These are phyloP conservation scores for Gnathonemus longibarbis DNA, from an alignment of 2,113 vertebrate genomes.

Conservation along the genomic window DNA sequence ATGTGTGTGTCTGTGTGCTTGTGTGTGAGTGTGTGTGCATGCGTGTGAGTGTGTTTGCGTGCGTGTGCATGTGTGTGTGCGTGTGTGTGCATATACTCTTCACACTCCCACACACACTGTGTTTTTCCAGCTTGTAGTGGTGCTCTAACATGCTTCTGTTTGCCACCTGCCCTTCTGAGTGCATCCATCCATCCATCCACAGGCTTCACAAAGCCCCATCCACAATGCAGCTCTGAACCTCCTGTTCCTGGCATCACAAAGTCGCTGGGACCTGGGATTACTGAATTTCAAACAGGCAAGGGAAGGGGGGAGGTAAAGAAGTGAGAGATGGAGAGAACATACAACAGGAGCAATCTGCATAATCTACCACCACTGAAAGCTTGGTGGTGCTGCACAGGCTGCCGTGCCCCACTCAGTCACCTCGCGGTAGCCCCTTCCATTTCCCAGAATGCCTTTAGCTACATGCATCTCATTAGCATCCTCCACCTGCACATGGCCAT, in stretches of 20 bases:
- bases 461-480: conserved; percentile 25
- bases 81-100: too few relatives aligned
- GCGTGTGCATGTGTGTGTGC: too few relatives aligned
- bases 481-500: conserved; percentile 27
- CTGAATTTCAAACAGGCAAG: neutral
- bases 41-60: too few relatives aligned
- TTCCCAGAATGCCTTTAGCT: conserved; percentile 16
- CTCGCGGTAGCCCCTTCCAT: conserved; percentile 6
- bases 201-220: conserved; percentile 4
- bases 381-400: neutral
- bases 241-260: neutral
- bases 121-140: neutral
- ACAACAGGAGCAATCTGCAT: conserved; percentile 15
- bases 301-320: neutral
- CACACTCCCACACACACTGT: neutral
- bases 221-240: neutral
- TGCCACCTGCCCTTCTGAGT: neutral
- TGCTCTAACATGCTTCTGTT: neutral
- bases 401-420: neutral
- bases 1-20: too few relatives aligned
- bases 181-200: neutral
- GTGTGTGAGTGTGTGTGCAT: too few relatives aligned
- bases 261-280: neutral
- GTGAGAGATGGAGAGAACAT: neutral
- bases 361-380: neutral